Percentiles rank a stretch among this genome's conserved stretches.
Evolutionary conservation across 1,140 invertebrate species (phyloP).

Genomic region (Adoxophyes honmai): DNA sequence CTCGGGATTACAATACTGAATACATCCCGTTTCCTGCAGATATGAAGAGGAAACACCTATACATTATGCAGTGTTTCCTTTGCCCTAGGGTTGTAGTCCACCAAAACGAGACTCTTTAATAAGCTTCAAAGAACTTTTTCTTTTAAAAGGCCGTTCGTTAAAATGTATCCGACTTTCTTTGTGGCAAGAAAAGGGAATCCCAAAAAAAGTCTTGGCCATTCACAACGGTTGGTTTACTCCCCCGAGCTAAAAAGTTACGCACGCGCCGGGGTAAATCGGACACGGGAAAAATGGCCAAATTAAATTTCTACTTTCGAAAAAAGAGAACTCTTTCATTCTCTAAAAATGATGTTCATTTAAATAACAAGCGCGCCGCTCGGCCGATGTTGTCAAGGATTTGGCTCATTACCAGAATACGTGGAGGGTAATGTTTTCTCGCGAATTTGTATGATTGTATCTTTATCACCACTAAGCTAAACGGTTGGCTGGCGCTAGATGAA

Average conservation of each 20-base stretch:
- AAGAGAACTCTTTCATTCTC: slow-evolving; percentile 23
- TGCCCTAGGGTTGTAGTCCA: slow-evolving; percentile 31
- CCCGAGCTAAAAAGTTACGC: slow-evolving; percentile 42
- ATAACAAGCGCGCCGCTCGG: neutral
- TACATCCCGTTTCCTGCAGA: neutral
- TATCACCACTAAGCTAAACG: no score
- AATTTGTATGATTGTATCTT: no score
- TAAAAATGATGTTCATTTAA: slow-evolving; percentile 7
- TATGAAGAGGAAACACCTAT: slow-evolving; percentile 14
- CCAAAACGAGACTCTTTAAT: slow-evolving; percentile 46
- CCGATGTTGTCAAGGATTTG: neutral
- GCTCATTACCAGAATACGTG: no score
- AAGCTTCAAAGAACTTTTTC: slow-evolving; percentile 49
- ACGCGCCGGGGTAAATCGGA: slow-evolving; percentile 23
- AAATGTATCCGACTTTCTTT: slow-evolving; percentile 48
- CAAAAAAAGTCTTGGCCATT: slow-evolving; percentile 39
- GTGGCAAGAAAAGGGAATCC: slow-evolving; percentile 42
- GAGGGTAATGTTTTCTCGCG: no score
- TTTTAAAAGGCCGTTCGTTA: slow-evolving; percentile 46
- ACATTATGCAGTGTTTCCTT: slow-evolving; percentile 27
- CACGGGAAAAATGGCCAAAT: slow-evolving; percentile 30
- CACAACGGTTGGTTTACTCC: slow-evolving; percentile 43
- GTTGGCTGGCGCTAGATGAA: no score
- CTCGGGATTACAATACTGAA: neutral
- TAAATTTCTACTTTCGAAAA: slow-evolving; percentile 28